A percentile compares a stretch with the other conserved stretches of the same genome.
Evolutionary conservation across 37 sponge, comb jelly and placozoan species (phyloP).

Genomic region (Axinella damicornis): DNA sequence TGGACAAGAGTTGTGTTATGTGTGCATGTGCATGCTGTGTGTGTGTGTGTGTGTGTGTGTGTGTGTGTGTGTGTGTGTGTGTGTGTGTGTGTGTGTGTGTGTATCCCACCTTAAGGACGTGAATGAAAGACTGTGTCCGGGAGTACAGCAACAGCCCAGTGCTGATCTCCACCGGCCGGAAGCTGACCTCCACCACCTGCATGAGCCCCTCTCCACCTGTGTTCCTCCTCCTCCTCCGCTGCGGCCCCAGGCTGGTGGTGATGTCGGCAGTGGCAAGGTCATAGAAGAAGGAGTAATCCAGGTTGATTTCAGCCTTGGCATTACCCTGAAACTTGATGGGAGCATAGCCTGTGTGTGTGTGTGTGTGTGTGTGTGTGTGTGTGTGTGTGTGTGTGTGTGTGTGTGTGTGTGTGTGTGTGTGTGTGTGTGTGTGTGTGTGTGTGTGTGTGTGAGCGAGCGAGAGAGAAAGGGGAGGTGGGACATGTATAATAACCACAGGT

Average conservation of each 20-base stretch:
- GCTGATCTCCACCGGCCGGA: constrained; percentile 9
- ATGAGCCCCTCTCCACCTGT: neutral
- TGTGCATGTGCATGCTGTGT: too few relatives aligned
- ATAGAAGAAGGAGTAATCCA: constrained; percentile 38
- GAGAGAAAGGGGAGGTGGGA: too few relatives aligned
- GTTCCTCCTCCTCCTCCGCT: neutral
- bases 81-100: constrained; percentile 25
- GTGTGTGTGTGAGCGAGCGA: neutral
- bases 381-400: neutral
- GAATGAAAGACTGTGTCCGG: constrained; percentile 32
- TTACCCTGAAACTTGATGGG: constrained; percentile 35
- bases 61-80: neutral
- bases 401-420: neutral
- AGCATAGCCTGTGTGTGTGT: constrained; percentile 37
- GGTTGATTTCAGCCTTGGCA: neutral
- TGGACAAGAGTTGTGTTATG: too few relatives aligned
- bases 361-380: constrained; percentile 16
- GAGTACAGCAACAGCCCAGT: constrained; percentile 46
- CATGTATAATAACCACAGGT: too few relatives aligned
- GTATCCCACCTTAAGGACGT: constrained; percentile 36
- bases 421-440: neutral
- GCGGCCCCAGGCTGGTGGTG: neutral
- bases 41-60: neutral
- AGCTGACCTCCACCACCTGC: constrained; percentile 38
- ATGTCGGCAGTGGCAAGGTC: neutral